These are phyloP conservation scores for Antheraea pernyi DNA, from an alignment of 1,140 invertebrate species.

Conservation along the genomic window DNA sequence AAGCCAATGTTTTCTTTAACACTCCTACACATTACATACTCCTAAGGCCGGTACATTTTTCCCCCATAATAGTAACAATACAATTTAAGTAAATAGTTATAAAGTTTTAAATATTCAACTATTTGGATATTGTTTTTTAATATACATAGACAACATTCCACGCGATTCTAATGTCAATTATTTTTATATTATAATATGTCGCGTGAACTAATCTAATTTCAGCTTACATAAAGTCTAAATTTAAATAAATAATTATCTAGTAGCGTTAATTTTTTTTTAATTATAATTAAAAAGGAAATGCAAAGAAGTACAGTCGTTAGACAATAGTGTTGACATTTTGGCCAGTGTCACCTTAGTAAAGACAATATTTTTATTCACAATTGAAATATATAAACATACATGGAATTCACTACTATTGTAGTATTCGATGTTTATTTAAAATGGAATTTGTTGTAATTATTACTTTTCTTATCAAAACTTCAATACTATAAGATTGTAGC, in stretches of 20 bases:
- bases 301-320: conserved; percentile 10
- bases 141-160: conserved; percentile 45
- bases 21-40: conserved; percentile 55
- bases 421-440: no score
- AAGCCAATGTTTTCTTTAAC: conserved; percentile 58
- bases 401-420: no score
- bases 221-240: not conserved
- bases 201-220: not conserved
- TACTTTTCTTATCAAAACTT: no score
- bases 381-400: no score
- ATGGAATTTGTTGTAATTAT: no score
- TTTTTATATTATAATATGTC: not conserved
- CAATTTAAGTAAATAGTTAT: conserved; percentile 64
- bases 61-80: conserved; percentile 62
- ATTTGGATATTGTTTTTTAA: conserved; percentile 50
- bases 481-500: no score
- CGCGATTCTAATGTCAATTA: conserved; percentile 6
- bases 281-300: conserved; percentile 31
- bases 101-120: conserved; percentile 71
- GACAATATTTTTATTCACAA: not conserved
- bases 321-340: not conserved
- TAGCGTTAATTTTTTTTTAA: conserved; percentile 17
- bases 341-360: not conserved
- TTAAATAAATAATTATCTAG: not conserved
- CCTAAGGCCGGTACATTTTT: conserved; percentile 73